A percentile compares a stretch with the other conserved stretches of the same genome.
Conservation (phyloP, 2,888 invertebrate genomes). For the Lamellibrachia columna region DNA sequence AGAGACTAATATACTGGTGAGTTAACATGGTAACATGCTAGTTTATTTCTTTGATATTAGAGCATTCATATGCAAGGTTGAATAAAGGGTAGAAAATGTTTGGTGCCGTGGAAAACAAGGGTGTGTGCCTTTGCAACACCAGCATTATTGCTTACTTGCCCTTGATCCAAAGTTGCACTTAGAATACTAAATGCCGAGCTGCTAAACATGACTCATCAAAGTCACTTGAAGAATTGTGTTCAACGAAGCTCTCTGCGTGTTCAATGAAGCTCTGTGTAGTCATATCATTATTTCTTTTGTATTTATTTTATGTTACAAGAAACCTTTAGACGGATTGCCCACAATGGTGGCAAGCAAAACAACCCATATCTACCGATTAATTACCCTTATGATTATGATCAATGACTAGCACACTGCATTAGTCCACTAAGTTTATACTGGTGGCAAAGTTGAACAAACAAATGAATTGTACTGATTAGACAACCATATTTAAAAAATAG, state of each 20-base stretch:
- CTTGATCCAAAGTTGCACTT: not conserved
- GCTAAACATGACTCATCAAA: not conserved
- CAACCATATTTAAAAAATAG: no score
- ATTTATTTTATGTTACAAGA: not conserved
- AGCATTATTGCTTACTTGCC: not conserved
- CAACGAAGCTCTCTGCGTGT: not conserved
- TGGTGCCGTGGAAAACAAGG: not conserved
- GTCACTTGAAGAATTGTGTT: not conserved
- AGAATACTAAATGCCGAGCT: not conserved
- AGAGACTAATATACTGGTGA: no score
- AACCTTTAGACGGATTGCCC: not conserved
- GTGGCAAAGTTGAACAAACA: not conserved
- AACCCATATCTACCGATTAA: not conserved
- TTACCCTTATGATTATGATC: not conserved
- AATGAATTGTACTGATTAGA: not conserved
- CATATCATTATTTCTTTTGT: not conserved
- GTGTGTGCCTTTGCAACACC: not conserved
- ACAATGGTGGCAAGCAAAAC: not conserved
- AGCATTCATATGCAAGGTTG: not conserved
- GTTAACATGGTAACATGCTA: no score
- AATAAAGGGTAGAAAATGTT: not conserved
- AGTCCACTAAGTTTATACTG: not conserved
- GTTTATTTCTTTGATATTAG: no score
- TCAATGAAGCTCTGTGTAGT: not conserved
- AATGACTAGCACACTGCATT: not conserved